Evolutionary conservation across 2,888 invertebrate genomes (phyloP).

Genomic region (Lithophane ornitopus): DNA sequence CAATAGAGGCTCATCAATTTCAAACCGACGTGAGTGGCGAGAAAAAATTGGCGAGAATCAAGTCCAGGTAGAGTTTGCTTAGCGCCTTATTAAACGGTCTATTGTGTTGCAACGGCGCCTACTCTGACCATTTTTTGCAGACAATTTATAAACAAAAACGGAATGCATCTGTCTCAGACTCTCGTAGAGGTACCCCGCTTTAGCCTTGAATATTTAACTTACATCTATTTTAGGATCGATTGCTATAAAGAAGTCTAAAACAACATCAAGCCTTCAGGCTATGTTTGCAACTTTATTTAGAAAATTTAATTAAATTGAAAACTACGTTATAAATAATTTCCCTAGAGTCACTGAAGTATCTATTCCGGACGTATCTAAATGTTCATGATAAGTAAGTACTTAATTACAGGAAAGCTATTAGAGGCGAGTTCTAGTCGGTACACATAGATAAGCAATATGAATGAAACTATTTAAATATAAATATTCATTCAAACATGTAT

Average conservation of each 20-base stretch:
- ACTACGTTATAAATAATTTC: conserved; percentile 51
- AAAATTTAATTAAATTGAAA: conserved; percentile 44
- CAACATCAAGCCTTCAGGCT: conserved; percentile 9
- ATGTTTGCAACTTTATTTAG: not conserved
- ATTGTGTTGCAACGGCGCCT: conserved; percentile 86
- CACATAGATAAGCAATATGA: conserved; percentile 64
- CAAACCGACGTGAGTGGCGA: conserved; percentile 73
- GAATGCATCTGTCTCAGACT: conserved; percentile 67
- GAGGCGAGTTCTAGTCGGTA: conserved; percentile 62
- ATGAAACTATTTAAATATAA: conserved; percentile 50
- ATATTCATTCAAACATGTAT: conserved; percentile 27
- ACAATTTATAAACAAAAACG: conserved; percentile 73
- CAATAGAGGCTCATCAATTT: conserved; percentile 84
- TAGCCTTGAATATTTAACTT: conserved; percentile 59
- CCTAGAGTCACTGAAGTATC: conserved; percentile 56
- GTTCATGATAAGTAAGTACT: conserved; percentile 68
- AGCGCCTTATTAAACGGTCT: conserved; percentile 81
- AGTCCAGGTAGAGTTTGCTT: conserved; percentile 82
- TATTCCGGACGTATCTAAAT: conserved; percentile 68
- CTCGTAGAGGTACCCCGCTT: conserved; percentile 53
- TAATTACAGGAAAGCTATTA: conserved; percentile 70
- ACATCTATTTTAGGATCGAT: conserved; percentile 43
- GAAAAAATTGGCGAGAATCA: conserved; percentile 81
- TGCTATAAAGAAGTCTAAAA: conserved; percentile 21
- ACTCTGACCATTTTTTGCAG: conserved; percentile 77